A percentile compares a stretch with the other conserved stretches of the same genome.
These are phyloP conservation scores for Tetheella fluctuosa DNA, from an alignment of 2,888 invertebrate genomes.

Conservation along the genomic window DNA sequence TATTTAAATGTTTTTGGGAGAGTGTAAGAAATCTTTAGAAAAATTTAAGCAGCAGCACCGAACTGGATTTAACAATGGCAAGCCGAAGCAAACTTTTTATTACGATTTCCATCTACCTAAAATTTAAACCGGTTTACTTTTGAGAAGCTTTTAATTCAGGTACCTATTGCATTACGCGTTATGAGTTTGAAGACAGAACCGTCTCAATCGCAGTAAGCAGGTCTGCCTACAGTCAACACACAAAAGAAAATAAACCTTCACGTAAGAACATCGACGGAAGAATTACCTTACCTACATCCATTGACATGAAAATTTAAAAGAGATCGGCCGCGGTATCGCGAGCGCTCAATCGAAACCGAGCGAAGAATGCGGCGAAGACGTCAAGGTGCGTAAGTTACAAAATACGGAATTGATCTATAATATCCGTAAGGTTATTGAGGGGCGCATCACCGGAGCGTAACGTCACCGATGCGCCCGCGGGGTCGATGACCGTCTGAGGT, in stretches of 20 bases:
- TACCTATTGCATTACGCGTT: slow-evolving; percentile 60
- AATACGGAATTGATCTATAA: slow-evolving; percentile 60
- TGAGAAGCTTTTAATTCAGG: slow-evolving; percentile 46
- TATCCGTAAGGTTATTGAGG: slow-evolving; percentile 72
- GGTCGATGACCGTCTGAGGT: slow-evolving; percentile 82
- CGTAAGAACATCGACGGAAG: neutral
- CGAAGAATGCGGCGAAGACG: slow-evolving; percentile 42
- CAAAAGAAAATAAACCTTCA: neutral
- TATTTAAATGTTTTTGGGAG: slow-evolving; percentile 27
- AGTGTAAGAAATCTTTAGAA: slow-evolving; percentile 30
- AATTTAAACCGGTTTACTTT: slow-evolving; percentile 62
- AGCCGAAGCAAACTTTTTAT: slow-evolving; percentile 47
- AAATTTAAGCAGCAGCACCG: slow-evolving; percentile 26
- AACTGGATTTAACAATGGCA: slow-evolving; percentile 13
- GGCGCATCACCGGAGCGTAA: slow-evolving; percentile 82
- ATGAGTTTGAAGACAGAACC: slow-evolving; percentile 43
- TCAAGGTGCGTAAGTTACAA: slow-evolving; percentile 48
- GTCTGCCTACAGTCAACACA: neutral
- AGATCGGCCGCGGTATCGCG: slow-evolving; percentile 7
- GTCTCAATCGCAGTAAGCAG: neutral
- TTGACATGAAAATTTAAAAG: neutral
- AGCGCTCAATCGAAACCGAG: slow-evolving; percentile 29
- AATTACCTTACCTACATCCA: neutral
- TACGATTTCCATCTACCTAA: slow-evolving; percentile 43
- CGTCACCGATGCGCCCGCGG: slow-evolving; percentile 83